These are phyloP conservation scores for Bedellia somnulentella DNA, from an alignment of 2,888 invertebrate genomes.

Conservation along the genomic window DNA sequence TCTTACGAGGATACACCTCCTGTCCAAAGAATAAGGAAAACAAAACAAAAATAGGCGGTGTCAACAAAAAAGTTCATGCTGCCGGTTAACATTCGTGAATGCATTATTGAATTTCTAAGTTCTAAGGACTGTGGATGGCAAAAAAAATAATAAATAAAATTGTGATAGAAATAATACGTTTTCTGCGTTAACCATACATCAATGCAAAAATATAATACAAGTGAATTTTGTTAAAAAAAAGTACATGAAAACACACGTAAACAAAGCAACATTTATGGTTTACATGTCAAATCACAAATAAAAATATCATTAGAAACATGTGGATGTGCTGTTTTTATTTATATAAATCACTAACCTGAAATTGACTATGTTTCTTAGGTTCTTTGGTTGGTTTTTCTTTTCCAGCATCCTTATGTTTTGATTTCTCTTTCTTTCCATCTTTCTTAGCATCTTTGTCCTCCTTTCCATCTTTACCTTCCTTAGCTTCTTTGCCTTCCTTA, in stretches of 20 bases:
- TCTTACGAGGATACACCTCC: constrained; percentile 81
- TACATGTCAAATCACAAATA: constrained; percentile 24
- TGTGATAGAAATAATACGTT: too few relatives aligned
- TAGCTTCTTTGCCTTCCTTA: constrained; percentile 65
- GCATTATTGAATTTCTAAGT: too few relatives aligned
- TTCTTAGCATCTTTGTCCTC: constrained; percentile 62
- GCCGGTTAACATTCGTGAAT: constrained; percentile 18
- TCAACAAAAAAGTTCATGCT: constrained; percentile 57
- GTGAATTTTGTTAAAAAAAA: too few relatives aligned
- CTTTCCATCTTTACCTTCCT: too few relatives aligned
- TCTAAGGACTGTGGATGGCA: too few relatives aligned
- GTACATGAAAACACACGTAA: too few relatives aligned
- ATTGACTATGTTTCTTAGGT: constrained; percentile 66
- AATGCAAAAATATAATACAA: too few relatives aligned
- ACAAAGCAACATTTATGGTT: too few relatives aligned
- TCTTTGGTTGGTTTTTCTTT: constrained; percentile 63
- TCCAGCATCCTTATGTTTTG: constrained; percentile 53
- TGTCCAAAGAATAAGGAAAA: constrained; percentile 64
- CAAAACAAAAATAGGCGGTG: constrained; percentile 54
- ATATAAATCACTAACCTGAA: constrained; percentile 55
- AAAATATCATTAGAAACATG: constrained; percentile 21
- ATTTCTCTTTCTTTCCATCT: constrained; percentile 63
- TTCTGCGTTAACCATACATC: too few relatives aligned
- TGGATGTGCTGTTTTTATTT: constrained; percentile 45
- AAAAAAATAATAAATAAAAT: too few relatives aligned